A percentile compares a stretch with the other conserved stretches of the same genome.
Evolutionary conservation across 2,888 invertebrate species (phyloP).

Genomic region (Polyommatus iphigenia): DNA sequence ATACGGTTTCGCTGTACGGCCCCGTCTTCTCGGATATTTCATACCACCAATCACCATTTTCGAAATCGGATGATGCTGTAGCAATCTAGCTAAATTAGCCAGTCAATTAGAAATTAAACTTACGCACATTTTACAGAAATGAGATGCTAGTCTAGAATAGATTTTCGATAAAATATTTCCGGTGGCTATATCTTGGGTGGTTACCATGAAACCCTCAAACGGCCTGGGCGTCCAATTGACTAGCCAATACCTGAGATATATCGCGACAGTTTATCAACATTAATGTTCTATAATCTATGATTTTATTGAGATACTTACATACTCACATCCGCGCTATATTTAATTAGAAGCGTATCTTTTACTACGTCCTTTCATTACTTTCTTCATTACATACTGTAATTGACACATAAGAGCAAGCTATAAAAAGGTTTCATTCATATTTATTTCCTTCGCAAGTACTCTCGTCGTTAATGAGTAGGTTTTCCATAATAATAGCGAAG

Average conservation of each 20-base stretch:
- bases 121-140: too few species aligned
- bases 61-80: too few species aligned
- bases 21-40: too few species aligned
- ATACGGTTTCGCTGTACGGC: too few species aligned
- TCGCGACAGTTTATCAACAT: background rate
- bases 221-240: background rate
- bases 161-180: too few species aligned
- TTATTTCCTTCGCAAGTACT: slow-evolving; percentile 1
- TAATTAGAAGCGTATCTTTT: background rate
- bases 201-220: background rate
- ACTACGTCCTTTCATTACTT: slow-evolving; percentile 6
- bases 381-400: slow-evolving; percentile 6
- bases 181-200: background rate
- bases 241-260: background rate
- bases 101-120: too few species aligned
- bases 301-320: background rate
- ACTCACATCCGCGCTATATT: background rate
- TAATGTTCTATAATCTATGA: background rate
- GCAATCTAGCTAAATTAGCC: too few species aligned
- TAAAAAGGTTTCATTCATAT: slow-evolving; percentile 17
- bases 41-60: too few species aligned
- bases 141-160: too few species aligned
- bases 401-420: slow-evolving; percentile 5
- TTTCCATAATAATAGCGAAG: slow-evolving; percentile 17
- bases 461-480: slow-evolving; percentile 14